A percentile compares a stretch with the other conserved stretches of the same genome.
Evolutionary conservation across 2,888 invertebrate species (phyloP).

Genomic region (Coelinius sp.): DNA sequence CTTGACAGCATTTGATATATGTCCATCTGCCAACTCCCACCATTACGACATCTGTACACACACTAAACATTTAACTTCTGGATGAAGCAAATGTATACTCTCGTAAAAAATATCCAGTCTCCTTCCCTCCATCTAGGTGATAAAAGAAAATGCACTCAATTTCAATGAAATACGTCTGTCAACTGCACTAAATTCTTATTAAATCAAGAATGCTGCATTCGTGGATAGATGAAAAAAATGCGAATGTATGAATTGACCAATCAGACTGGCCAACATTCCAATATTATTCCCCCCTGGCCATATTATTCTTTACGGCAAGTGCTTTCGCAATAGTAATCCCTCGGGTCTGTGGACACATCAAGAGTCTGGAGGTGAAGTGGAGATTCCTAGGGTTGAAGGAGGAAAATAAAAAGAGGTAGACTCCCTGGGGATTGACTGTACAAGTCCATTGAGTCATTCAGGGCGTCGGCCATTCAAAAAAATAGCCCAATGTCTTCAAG

Average conservation of each 20-base stretch:
- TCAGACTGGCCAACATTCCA: neutral
- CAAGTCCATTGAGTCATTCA: slow-evolving; percentile 29
- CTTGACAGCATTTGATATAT: slow-evolving; percentile 48
- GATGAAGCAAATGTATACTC: neutral
- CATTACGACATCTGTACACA: slow-evolving; percentile 27
- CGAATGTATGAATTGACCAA: neutral
- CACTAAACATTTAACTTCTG: neutral
- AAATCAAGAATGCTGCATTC: neutral
- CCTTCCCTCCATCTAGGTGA: too few species aligned
- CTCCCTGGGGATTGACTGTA: slow-evolving; percentile 29
- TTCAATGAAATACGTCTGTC: neutral
- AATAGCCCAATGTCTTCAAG: slow-evolving; percentile 5
- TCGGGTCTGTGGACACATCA: slow-evolving; percentile 12
- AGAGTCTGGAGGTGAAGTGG: slow-evolving; percentile 3
- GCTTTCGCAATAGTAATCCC: slow-evolving; percentile 14
- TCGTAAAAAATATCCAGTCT: neutral
- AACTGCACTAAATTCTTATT: neutral
- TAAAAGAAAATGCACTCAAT: too few species aligned
- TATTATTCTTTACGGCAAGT: slow-evolving; percentile 1
- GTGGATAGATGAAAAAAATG: neutral
- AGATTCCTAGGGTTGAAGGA: slow-evolving; percentile 13
- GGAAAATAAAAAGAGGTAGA: slow-evolving; percentile 11
- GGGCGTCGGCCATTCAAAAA: slow-evolving; percentile 2
- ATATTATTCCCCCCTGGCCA: slow-evolving; percentile 17
- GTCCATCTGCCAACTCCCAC: slow-evolving; percentile 20